Percentiles rank a stretch among this genome's conserved stretches.
Evolutionary conservation across 2,888 invertebrate species (phyloP).

Genomic region (Melanotus villosus): DNA sequence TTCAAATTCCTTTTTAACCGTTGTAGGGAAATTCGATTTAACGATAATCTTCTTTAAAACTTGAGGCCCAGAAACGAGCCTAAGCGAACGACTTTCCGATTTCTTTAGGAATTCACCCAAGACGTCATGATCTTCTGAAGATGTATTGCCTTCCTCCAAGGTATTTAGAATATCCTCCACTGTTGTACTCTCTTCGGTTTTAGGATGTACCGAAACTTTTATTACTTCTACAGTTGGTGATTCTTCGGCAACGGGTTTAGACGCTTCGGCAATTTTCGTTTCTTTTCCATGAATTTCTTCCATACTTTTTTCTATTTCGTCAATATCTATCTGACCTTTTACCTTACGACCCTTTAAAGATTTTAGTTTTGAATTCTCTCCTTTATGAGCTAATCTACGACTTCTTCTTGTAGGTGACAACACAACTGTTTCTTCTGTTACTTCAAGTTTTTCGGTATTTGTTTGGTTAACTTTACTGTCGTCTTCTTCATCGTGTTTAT

Average conservation of each 20-base stretch:
- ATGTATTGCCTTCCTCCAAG: slow-evolving; percentile 29
- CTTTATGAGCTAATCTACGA: neutral
- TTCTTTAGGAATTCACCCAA: slow-evolving; percentile 1
- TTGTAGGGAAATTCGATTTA: slow-evolving; percentile 18
- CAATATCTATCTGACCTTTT: slow-evolving; percentile 26
- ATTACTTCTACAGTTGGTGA: neutral
- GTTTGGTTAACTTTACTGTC: neutral
- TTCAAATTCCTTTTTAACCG: slow-evolving; percentile 28
- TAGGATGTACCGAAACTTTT: neutral
- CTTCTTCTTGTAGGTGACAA: neutral
- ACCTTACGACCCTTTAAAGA: neutral
- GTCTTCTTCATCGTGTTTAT: neutral
- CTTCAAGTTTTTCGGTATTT: neutral
- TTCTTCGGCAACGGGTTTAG: neutral
- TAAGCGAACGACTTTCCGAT: neutral
- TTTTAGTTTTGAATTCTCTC: neutral
- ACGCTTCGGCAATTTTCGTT: neutral
- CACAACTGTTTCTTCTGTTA: neutral
- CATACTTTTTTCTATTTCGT: slow-evolving; percentile 47
- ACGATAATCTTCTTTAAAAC: slow-evolving; percentile 18
- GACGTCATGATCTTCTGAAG: neutral
- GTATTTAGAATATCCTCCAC: slow-evolving; percentile 39
- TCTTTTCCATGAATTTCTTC: slow-evolving; percentile 42
- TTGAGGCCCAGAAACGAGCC: neutral
- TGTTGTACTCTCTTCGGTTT: neutral